These are phyloP conservation scores for Halichondria panicea DNA, from an alignment of 37 sponge, comb jelly and placozoan genomes.

Conservation along the genomic window DNA sequence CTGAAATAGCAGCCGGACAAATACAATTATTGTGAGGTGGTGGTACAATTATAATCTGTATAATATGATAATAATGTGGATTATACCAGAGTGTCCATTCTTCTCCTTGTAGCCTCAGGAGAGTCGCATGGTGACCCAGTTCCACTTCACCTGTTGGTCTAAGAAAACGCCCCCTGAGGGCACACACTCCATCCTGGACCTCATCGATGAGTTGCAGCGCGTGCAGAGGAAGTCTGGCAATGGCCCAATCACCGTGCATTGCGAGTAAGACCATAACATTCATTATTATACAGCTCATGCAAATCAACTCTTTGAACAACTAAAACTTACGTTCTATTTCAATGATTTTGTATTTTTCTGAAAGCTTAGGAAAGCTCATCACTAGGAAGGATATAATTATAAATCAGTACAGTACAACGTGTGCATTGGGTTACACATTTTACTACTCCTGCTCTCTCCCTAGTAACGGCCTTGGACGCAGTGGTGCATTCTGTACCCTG, in stretches of 20 bases:
- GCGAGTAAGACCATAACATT: constrained; percentile 63
- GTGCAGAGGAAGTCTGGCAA: constrained; percentile 87
- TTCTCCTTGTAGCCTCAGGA: constrained; percentile 64
- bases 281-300: neutral
- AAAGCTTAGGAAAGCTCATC: neutral
- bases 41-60: no score
- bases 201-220: constrained; percentile 77
- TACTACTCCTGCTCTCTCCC: neutral
- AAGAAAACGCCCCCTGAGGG: constrained; percentile 46
- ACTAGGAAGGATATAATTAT: neutral
- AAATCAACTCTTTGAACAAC: neutral
- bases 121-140: constrained; percentile 81
- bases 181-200: constrained; percentile 66
- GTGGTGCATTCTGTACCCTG: constrained; percentile 81
- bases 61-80: no score
- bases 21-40: no score
- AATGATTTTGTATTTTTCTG: no score
- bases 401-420: neutral
- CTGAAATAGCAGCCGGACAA: no score
- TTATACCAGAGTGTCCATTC: neutral
- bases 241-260: constrained; percentile 84
- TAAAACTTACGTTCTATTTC: no score
- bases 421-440: neutral
- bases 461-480: constrained; percentile 80
- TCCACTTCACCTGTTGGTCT: constrained; percentile 86